These are phyloP conservation scores for Lamellibrachia luymesi DNA, from an alignment of 1,140 invertebrate genomes.

Conservation along the genomic window DNA sequence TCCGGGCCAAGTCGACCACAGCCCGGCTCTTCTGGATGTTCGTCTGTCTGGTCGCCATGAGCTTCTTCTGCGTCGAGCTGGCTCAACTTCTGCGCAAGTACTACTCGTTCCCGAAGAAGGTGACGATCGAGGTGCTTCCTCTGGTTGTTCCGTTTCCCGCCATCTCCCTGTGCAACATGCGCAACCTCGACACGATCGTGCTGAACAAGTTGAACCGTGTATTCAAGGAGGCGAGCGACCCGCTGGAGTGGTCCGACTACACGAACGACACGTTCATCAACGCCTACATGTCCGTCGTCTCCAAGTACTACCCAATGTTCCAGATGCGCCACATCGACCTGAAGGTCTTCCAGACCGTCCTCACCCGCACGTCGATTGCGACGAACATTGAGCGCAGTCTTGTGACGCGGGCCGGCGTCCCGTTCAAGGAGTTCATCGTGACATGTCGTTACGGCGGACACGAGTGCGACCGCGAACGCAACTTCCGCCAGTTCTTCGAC, in stretches of 20 bases:
- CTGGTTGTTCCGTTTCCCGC: slow-evolving; percentile 16
- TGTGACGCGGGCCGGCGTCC: slow-evolving; percentile 15
- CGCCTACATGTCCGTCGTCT: slow-evolving; percentile 16
- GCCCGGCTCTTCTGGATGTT: slow-evolving; percentile 17
- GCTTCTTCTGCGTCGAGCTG: slow-evolving; percentile 16
- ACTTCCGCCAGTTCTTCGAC: slow-evolving; percentile 24
- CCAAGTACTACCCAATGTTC: slow-evolving; percentile 26
- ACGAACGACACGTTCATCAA: slow-evolving; percentile 20
- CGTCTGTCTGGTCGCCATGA: slow-evolving; percentile 7
- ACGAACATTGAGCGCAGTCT: slow-evolving; percentile 14
- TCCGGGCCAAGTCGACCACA: neutral
- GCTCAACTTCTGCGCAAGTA: slow-evolving; percentile 16
- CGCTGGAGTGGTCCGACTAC: neutral
- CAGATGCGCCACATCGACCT: slow-evolving; percentile 7
- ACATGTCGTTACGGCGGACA: slow-evolving; percentile 20
- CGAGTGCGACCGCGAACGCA: slow-evolving; percentile 9
- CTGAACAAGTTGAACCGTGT: slow-evolving; percentile 22
- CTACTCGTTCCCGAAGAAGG: slow-evolving; percentile 23
- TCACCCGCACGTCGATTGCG: slow-evolving; percentile 19
- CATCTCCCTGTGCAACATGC: slow-evolving; percentile 25
- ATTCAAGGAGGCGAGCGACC: slow-evolving; percentile 11
- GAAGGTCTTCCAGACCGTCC: slow-evolving; percentile 16
- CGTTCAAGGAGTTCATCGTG: slow-evolving; percentile 27
- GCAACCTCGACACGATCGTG: slow-evolving; percentile 20
- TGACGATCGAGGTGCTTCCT: slow-evolving; percentile 22